Base-by-base conservation (phyloP, 2,113 vertebrate genomes). In the Falcunculus frontatus region DNA sequence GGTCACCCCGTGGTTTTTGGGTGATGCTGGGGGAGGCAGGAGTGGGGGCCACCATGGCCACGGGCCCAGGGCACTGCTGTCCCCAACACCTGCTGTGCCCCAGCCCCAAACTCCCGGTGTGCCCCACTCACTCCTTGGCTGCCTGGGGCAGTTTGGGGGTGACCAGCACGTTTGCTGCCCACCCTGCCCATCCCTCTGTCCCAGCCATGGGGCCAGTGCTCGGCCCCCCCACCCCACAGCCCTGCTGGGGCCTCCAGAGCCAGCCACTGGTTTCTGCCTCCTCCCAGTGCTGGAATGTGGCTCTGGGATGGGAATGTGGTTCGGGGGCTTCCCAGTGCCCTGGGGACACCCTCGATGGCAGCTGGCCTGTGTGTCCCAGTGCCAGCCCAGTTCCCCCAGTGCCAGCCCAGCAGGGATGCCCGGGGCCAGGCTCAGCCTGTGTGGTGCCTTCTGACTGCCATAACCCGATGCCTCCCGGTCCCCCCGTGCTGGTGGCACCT, bases 391-490 rank as follows among this genome's bases (percentile, higher is more conserved):
- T 60, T 55, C 11, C 37, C 39, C 16, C 69, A 59, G 55, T 69
- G 62, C 70, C 84, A 88, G 82, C 67, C 92, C 82, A 55, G 41
- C 39, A 33, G 72, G 90, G 90, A 60, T 17, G 60, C 76, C 72
- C 1, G 1, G 84, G 76, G 89, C 93, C 72, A 84, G 87, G 89
- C 73, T 89, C 65, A 89, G 87, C 84, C 80, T 87, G 84, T 13
- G 29, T 78, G 94, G 96, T 95, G 96, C 96, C 96, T 97, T 96
- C 87, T 90, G 87, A 79, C 90, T 89, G 89, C 92, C 39, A 57
- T 90, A 64, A 46, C 74, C 50, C 80, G 18, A 63, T 7, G 37
- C 80, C 74, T 83, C 63, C 74, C 0, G 1, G 6, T 29, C 56
- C 23, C 65, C 47, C 49, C 1, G 0, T 0, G 9, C 88, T 95